Evolutionary conservation across 92 coral and sea anemone genomes (phyloP), one percentile per base, ranked within the genome.

Genomic region (Porites divaricata): DNA sequence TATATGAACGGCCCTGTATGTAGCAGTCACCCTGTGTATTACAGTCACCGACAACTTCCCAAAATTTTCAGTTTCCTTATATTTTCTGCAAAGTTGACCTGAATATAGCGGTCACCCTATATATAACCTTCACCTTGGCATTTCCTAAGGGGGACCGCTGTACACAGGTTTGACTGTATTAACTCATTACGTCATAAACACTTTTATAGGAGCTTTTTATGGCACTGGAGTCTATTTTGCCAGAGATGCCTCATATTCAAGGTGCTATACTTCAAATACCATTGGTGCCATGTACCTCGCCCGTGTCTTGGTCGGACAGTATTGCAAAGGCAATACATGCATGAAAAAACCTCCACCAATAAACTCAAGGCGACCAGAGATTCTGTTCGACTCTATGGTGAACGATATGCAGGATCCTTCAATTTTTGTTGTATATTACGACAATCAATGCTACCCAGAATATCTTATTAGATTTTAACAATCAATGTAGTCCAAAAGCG

Each of bases 401-500:
- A 70, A 92, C 51, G 10, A 75, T 63, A 21, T 70, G 9, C 90
- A 76, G 6, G 73, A 74, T 72, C 91, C 92, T 7, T 80, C 86
- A 50, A 83, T 95, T 16, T 92, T 88, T 77, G 98, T 90, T 67
- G 86, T 92, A 86, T 95, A 92, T 69, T 80, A 85, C 72, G 95
- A 95, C 81, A 70, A 65, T 12, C 95, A 92, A 51, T 92, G 90
- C 81, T 95, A 95, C 72, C 98, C 98, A 13, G 98, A 90, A 57
- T 92, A 95, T 71, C 85, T 95, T 20, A 95, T 95, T 15, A 72
- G 10, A 11, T 72, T 72, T 19, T 50, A 22, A 72, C 15, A 7
- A 48, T 35, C 45, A 35, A 4, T 4, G 45, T 6, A 6, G 45
- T 35, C 4, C 45, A 35, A 35, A 35, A 35, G 45, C 45, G 45